Base-by-base conservation (phyloP, 2,113 vertebrate genomes). In the Elachura formosa region DNA sequence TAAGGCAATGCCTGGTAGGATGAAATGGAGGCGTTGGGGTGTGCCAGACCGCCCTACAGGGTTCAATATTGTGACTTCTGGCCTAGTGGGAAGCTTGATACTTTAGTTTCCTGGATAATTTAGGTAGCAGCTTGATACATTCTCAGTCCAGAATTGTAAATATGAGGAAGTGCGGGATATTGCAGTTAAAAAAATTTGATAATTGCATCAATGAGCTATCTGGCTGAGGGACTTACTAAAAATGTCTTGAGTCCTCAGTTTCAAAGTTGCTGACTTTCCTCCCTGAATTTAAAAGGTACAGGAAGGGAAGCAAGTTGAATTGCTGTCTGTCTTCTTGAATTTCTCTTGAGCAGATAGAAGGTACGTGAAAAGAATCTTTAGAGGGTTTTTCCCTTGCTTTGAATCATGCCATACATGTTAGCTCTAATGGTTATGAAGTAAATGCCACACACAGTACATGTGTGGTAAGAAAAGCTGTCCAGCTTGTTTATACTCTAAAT, bases 1-100 rank as follows among this genome's bases (percentile, higher is more conserved):
- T 4, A 5, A 56, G 29, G 9, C 20, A 17, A 3, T 28, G 49
- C 23, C 11, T 18, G 6, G 15, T 28, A 14, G 13, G n/a, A 49
- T 29, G 40, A 41, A 80, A 9, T 11, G 5, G 16, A 16, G 7
- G 1, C 0, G 0, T 6, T 63, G 29, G 33, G 11, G 2, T 6
- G 24, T 55, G 49, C 41, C 29, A 43, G 9, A 10, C 0, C 3
- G 21, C 69, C 29, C 24, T 16, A 6, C 4, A 3, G 19, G 48
- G 11, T 73, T 51, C 9, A 25, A 3, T 16, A 2, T 1, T 6
- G 7, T 1, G 1, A 12, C 8, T 78, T 58, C 26, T 29, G 61
- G 11, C 22, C 5, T 22, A 9, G 26, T 4, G 26, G 26, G 19
- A 63, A 14, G 12, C 33, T 49, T 25, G 14, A 22, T 25, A 9